Base-by-base conservation (phyloP, 2,797 vertebrate genomes). In the Hoplostethus mediterraneus region DNA sequence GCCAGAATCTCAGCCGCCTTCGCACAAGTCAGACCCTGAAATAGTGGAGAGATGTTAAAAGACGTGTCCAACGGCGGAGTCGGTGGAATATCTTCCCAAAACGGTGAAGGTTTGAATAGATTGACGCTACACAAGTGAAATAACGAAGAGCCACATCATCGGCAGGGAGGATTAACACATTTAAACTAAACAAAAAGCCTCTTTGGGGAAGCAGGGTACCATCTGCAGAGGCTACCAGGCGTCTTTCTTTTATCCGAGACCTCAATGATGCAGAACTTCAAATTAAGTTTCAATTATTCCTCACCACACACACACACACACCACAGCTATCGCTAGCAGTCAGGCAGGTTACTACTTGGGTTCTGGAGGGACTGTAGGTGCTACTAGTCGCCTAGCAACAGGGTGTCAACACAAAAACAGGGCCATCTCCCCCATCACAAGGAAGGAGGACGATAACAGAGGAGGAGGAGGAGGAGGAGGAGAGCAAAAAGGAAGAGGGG, bases 1-100 rank as follows among this genome's bases (percentile, higher is more conserved):
- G 94, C 95, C 92, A 98, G 92, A 80, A 95, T 96, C 90, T 99
- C 97, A 6, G 95, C 96, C 31, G 96, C 96, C 73, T 96, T 96
- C 0, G 93, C 92, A 3, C 72, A 0, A 30, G 96, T 94, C 84
- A 98, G 86, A 74, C 98, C 98, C 98, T 99, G 75, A 56, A 1
- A 16, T 11, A 25, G 65, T 9, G 73, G 0, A 65, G 11, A 16
- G 5, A 17, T 2, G 42, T 44, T 44, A 7, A 1, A 44, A 33
- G 33, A 33, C 6, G 8, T 44, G 42, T 44, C 42, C 42, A 44
- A 44, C 12, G 42, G 9, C 12, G n/a, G 3, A 9, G 3, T 9
- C 0, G 42, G 42, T 9, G 9, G 8, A 10, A 44, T 33, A 44
- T 10, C 42, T 10, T 44, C 8, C 11, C 3, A 44, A 44, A 13